Evolutionary conservation across 2,797 vertebrate species (phyloP), one percentile per base, ranked within the genome.

Genomic region (Molossus alvarezi): DNA sequence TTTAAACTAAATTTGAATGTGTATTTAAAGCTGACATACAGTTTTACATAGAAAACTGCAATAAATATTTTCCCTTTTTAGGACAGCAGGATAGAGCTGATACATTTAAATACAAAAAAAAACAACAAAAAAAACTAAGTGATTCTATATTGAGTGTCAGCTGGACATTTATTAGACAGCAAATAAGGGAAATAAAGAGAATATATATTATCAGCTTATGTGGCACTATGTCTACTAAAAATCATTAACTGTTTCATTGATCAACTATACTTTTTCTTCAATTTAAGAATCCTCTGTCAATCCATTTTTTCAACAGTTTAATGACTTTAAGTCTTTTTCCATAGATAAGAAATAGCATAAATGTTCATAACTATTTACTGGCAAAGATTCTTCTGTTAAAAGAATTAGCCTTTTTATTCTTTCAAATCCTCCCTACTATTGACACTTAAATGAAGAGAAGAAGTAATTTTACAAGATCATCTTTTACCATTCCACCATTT

Each of bases 11-110:
- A 83, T 20, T 25, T 65, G 9, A 86, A 90, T 0, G 5, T 82
- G 71, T 93, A 82, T 76, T 89, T 41, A 94, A 79, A 57, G 6
- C 0, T 91, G 33, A 64, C 8, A 83, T 41, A n/a, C 7, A 17
- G 13, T 89, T 76, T 88, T 62, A 90, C 18, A 18, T 4, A 84
- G 48, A 89, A 93, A 93, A 62, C 6, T 91, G 41, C 9, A 84
- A 53, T 27, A 75, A 76, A 51, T 64, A 58, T 0, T 1, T 88
- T 25, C 29, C 4, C 73, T 65, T 77, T 57, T 55, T 15, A 77
- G 45, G 48, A 48, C 17, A 85, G n/a, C 3, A 41, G 25, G 27
- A 89, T 10, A 86, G 21, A 69, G 53, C 1, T 89, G 10, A 84
- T 75, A 2, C 77, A 67, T 77, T 85, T 51, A 71, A 79, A 41